phyloP scores from a whole-genome alignment of 2,113 vertebrate genomes.

The Alosa alosa region DNA sequence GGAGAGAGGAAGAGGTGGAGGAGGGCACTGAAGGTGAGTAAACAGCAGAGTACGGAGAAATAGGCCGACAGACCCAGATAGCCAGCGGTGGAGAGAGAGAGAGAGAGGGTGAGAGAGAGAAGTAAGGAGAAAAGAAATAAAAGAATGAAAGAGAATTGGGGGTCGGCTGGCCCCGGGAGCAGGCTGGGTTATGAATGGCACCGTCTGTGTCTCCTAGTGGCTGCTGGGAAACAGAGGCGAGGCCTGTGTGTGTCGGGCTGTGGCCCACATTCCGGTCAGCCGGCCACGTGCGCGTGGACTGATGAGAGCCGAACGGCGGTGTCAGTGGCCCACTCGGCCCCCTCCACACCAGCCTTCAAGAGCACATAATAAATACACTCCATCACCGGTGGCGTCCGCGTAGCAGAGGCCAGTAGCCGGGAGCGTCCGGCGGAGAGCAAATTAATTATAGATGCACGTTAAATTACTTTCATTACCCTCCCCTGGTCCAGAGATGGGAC shows the following conservation, averaged over 20 bases:
- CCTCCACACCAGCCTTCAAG: slow-evolving; percentile 59
- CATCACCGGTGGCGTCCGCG: slow-evolving; percentile 74
- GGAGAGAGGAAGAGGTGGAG: slow-evolving; percentile 11
- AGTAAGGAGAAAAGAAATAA: not conserved
- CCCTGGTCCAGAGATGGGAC: slow-evolving; percentile 68
- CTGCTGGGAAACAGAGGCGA: not conserved
- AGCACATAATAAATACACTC: slow-evolving; percentile 76
- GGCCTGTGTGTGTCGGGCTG: slow-evolving; percentile 27
- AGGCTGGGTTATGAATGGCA: slow-evolving; percentile 26
- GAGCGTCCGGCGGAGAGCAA: slow-evolving; percentile 71
- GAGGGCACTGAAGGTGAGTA: slow-evolving; percentile 33
- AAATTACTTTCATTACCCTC: slow-evolving; percentile 93
- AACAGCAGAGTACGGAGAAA: slow-evolving; percentile 44
- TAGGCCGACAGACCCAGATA: slow-evolving; percentile 42
- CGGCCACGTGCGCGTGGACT: not conserved
- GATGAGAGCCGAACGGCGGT: slow-evolving; percentile 61
- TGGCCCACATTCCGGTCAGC: slow-evolving; percentile 58
- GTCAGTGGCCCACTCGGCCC: slow-evolving; percentile 58
- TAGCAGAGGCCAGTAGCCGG: slow-evolving; percentile 63
- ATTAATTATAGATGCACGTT: slow-evolving; percentile 97
- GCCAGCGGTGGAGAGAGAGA: slow-evolving; percentile 13
- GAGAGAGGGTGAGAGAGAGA: slow-evolving; percentile 12
- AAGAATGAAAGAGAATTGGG: not conserved
- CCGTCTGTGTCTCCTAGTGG: not conserved
- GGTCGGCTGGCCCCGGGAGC: not conserved